Conservation (phyloP, 1,140 invertebrate species). For the Neodiprion virginianus region DNA sequence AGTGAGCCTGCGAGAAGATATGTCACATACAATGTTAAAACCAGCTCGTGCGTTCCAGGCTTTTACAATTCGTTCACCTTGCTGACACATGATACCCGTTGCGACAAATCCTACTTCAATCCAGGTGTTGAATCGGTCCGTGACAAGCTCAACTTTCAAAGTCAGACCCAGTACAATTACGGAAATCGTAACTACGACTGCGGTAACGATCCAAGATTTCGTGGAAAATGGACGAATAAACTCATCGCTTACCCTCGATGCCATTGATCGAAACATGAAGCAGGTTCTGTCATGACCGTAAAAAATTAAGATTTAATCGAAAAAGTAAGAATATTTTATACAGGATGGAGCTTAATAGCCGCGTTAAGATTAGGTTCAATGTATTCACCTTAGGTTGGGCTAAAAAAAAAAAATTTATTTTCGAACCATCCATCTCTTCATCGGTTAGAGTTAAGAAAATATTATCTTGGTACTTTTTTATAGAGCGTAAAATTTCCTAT, state of each 20-base stretch:
- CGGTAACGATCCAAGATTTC: slow-evolving; percentile 34
- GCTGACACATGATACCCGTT: slow-evolving; percentile 40
- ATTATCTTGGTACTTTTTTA: too few relatives aligned
- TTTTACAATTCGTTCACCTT: slow-evolving; percentile 30
- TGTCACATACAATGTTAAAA: neutral
- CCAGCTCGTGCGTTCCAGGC: too few relatives aligned
- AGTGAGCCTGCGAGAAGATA: slow-evolving; percentile 32
- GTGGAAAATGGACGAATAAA: slow-evolving; percentile 39
- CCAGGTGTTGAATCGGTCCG: slow-evolving; percentile 24
- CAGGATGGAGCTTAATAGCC: neutral
- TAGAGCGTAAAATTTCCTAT: too few relatives aligned
- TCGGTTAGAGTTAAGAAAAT: too few relatives aligned
- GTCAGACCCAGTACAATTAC: slow-evolving; percentile 34
- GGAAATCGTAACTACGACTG: slow-evolving; percentile 22
- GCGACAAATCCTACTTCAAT: slow-evolving; percentile 31
- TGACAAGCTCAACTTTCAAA: slow-evolving; percentile 32
- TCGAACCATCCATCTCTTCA: too few relatives aligned
- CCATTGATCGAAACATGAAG: slow-evolving; percentile 39
- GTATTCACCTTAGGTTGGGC: too few relatives aligned
- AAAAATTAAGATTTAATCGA: neutral
- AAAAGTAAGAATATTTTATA: neutral
- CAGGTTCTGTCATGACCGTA: slow-evolving; percentile 34
- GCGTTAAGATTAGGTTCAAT: too few relatives aligned
- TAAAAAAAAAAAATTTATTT: too few relatives aligned
- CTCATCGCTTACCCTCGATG: slow-evolving; percentile 33